Conservation (phyloP, 1,140 invertebrate species). For the Choristoneura fumiferana region DNA sequence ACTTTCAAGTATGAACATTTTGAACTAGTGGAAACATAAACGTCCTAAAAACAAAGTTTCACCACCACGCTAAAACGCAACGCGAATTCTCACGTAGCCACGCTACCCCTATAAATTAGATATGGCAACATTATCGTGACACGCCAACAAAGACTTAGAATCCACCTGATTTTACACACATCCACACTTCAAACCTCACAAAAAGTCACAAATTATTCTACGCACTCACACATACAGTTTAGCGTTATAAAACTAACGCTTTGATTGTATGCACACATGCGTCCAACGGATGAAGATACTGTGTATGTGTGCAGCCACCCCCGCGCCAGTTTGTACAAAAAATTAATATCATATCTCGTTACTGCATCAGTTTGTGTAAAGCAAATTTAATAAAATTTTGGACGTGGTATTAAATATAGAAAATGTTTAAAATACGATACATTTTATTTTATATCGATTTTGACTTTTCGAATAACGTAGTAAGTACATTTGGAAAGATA, state of each 20-base stretch:
- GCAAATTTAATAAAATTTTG: not conserved
- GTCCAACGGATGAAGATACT: too few species aligned
- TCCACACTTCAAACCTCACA: not conserved
- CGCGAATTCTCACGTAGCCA: conserved; percentile 37
- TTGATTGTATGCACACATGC: too few species aligned
- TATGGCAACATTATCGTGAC: conserved; percentile 20
- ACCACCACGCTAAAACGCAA: conserved; percentile 27
- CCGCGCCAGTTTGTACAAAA: conserved; percentile 34
- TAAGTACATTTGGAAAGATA: too few species aligned
- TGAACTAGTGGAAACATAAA: not conserved
- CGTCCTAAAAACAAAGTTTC: conserved; percentile 32
- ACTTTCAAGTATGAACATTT: too few species aligned
- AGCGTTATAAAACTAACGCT: not conserved
- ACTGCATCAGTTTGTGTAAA: conserved; percentile 55
- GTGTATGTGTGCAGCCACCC: conserved; percentile 27
- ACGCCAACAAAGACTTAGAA: conserved; percentile 25
- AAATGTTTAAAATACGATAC: too few species aligned
- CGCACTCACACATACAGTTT: not conserved
- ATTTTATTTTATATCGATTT: too few species aligned
- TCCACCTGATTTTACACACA: conserved; percentile 42
- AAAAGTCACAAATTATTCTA: not conserved
- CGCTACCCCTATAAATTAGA: conserved; percentile 43
- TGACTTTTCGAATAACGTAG: too few species aligned
- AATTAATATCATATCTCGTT: conserved; percentile 66
- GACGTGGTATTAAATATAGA: conserved; percentile 23